Conservation (phyloP, 2,113 vertebrate genomes). For the Amblyopsis rosae region DNA sequence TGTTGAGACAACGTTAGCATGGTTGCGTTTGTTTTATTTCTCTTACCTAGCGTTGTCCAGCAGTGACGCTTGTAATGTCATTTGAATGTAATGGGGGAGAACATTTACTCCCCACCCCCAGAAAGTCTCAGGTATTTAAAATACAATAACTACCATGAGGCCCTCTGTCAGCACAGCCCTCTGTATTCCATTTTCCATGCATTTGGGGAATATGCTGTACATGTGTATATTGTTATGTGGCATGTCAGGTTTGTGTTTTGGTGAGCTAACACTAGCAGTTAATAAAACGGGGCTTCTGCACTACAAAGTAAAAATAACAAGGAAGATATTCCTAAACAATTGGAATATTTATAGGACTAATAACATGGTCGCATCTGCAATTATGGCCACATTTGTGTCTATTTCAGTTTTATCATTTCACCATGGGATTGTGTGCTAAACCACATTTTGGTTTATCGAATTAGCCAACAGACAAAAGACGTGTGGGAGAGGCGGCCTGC, state of each 20-base stretch:
- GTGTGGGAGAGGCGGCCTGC: constrained; percentile 31
- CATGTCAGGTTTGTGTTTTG: background rate
- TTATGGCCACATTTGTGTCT: background rate
- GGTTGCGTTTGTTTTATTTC: background rate
- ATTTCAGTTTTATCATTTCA: background rate
- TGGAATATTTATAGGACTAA: background rate
- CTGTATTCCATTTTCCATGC: background rate
- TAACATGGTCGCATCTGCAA: background rate
- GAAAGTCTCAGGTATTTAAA: too few relatives aligned
- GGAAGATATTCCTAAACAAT: background rate
- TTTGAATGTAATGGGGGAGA: too few relatives aligned
- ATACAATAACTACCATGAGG: too few relatives aligned
- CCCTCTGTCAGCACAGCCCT: too few relatives aligned
- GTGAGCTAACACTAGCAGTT: background rate
- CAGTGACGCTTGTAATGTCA: too few relatives aligned
- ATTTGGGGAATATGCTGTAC: background rate
- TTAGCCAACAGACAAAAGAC: constrained; percentile 19
- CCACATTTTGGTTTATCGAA: constrained; percentile 10
- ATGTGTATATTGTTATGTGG: background rate
- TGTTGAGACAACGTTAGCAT: background rate
- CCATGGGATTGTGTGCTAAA: constrained; percentile 1
- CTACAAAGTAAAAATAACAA: background rate
- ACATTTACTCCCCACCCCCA: too few relatives aligned
- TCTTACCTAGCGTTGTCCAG: background rate
- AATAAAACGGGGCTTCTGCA: background rate